phyloP scores from a whole-genome alignment of 35 echinoderm and acorn worm species.

The Heliocidaris erythrogramma region DNA sequence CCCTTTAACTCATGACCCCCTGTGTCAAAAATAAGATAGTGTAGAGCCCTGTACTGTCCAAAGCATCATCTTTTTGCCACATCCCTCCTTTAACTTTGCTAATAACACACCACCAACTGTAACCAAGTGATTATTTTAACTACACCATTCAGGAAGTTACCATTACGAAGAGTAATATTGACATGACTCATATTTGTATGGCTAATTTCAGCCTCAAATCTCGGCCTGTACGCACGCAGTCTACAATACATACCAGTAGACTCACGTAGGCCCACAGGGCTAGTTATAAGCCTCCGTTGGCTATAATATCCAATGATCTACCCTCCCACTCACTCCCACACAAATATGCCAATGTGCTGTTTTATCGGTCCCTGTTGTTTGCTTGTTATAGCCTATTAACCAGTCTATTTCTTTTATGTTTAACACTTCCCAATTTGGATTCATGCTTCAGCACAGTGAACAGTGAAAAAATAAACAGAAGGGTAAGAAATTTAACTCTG shows the following conservation, averaged over 20 bases:
- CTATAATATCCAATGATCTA: not conserved
- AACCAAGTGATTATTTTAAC: not conserved
- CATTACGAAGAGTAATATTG: conserved; percentile 23
- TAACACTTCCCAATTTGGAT: not conserved
- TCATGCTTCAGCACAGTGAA: not conserved
- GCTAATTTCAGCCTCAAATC: not conserved
- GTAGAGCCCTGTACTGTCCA: no score
- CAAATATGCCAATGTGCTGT: not conserved
- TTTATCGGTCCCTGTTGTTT: not conserved
- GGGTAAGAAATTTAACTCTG: no score
- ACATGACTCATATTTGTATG: conserved; percentile 23
- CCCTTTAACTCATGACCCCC: no score
- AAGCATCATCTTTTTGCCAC: no score
- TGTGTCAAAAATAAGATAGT: no score
- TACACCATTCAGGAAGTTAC: not conserved
- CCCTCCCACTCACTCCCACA: not conserved
- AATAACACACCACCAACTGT: not conserved
- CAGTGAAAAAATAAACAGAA: no score
- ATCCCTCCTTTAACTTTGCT: not conserved
- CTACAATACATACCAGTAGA: not conserved
- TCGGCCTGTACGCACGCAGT: not conserved
- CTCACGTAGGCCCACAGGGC: not conserved
- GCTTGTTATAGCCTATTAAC: not conserved
- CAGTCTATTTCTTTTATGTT: not conserved
- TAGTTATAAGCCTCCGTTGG: not conserved